Conservation (phyloP, 1,140 invertebrate species). For the Drosophila teissieri region DNA sequence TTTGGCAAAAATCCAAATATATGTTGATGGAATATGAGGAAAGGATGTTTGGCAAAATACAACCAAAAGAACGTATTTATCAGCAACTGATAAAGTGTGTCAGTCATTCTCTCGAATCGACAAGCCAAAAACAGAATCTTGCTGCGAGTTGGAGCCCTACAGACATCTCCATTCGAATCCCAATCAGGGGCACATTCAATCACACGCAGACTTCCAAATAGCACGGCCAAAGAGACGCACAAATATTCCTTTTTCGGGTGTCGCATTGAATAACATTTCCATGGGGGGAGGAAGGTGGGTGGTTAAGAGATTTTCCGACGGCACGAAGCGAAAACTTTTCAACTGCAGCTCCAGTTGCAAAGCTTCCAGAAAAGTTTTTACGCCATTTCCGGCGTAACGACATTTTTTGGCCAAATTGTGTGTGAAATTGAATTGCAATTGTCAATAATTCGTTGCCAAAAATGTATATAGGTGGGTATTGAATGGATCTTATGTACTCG, state of each 20-base stretch:
- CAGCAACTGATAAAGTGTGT: conserved; percentile 34
- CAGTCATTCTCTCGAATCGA: conserved; percentile 38
- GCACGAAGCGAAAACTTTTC: conserved; percentile 51
- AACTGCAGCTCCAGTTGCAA: conserved; percentile 53
- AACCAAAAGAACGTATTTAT: conserved; percentile 23
- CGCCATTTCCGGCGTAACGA: conserved; percentile 66
- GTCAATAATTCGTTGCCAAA: conserved; percentile 80
- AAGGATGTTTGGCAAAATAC: too few species aligned
- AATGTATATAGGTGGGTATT: conserved; percentile 34
- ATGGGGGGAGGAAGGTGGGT: conserved; percentile 33
- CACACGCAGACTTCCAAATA: conserved; percentile 25
- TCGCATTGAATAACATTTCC: conserved; percentile 73
- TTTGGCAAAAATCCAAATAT: neutral
- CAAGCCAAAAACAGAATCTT: conserved; percentile 38
- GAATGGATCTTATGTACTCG: conserved; percentile 44
- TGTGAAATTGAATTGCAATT: conserved; percentile 82
- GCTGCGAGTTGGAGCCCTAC: conserved; percentile 3
- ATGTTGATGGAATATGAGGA: neutral
- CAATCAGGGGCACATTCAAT: conserved; percentile 73
- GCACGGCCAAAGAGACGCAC: conserved; percentile 34
- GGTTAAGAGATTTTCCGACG: conserved; percentile 32
- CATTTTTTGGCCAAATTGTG: conserved; percentile 78
- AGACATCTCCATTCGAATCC: conserved; percentile 49
- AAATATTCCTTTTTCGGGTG: conserved; percentile 42
- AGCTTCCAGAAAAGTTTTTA: conserved; percentile 62